Evolutionary conservation across 2,113 vertebrate species (phyloP).

Genomic region (Aldabrachelys gigantea): DNA sequence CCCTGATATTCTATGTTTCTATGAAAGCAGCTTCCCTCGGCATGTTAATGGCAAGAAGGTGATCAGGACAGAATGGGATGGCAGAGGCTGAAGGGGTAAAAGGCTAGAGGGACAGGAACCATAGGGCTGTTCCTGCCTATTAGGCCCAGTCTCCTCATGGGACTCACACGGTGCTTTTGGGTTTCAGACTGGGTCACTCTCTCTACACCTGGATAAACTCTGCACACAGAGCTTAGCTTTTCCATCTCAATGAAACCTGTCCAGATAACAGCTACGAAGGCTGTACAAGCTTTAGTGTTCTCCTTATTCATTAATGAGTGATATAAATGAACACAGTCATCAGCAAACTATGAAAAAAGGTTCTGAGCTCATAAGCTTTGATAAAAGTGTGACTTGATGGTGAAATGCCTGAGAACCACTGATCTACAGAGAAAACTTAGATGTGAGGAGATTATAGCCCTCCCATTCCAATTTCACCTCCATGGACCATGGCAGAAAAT

Average conservation of each 20-base stretch:
- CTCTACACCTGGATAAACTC: too few species aligned
- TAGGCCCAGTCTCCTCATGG: background rate
- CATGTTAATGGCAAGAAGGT: background rate
- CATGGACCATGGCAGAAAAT: background rate
- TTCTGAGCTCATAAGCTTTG: background rate
- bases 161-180: background rate
- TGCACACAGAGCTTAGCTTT: too few species aligned
- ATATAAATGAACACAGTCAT: background rate
- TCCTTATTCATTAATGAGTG: background rate
- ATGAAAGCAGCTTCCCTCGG: background rate
- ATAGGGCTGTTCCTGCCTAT: accelerated
- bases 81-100: background rate
- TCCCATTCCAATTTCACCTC: background rate
- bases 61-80: accelerated
- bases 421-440: too few species aligned
- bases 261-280: too few species aligned
- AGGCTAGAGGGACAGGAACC: background rate
- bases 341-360: background rate
- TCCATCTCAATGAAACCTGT: too few species aligned
- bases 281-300: too few species aligned
- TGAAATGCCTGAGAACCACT: background rate
- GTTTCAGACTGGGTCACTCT: background rate
- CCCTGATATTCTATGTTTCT: too few species aligned
- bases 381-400: background rate
- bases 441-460: too few species aligned